Conservation (phyloP, 1,140 invertebrate genomes). For the Ctenoplectra terminalis region DNA sequence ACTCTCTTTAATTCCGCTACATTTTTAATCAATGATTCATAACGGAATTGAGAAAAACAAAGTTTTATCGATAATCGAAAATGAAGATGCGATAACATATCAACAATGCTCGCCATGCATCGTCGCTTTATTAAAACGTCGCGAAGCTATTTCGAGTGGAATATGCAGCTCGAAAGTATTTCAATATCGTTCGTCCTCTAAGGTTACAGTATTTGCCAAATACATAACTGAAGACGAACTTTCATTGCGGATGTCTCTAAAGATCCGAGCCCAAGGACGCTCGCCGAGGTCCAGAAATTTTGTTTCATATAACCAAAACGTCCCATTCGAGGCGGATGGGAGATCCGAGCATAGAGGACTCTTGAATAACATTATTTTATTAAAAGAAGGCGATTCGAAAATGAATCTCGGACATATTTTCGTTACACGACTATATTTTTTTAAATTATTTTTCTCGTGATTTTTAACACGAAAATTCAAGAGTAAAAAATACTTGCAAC, state of each 20-base stretch:
- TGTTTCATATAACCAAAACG: background rate
- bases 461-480: too few relatives aligned
- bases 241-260: conserved; percentile 4
- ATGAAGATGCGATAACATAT: background rate
- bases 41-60: background rate
- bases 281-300: background rate
- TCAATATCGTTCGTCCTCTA: background rate
- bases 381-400: background rate
- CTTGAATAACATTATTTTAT: background rate
- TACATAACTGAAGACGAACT: conserved; percentile 4
- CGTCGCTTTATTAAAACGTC: background rate
- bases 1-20: too few relatives aligned
- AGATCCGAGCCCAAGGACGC: background rate
- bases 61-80: background rate
- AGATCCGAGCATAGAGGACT: background rate
- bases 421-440: too few relatives aligned
- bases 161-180: conserved; percentile 1
- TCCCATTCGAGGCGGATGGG: too few relatives aligned
- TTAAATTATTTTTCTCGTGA: too few relatives aligned
- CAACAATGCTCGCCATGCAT: background rate
- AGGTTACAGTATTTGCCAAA: conserved; percentile 18
- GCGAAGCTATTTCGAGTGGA: background rate
- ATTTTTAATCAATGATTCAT: too few relatives aligned
- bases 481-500: too few relatives aligned
- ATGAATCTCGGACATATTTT: background rate